phyloP scores from a whole-genome alignment of 1,140 invertebrate species.

The Leptinotarsa undecemlineata region DNA sequence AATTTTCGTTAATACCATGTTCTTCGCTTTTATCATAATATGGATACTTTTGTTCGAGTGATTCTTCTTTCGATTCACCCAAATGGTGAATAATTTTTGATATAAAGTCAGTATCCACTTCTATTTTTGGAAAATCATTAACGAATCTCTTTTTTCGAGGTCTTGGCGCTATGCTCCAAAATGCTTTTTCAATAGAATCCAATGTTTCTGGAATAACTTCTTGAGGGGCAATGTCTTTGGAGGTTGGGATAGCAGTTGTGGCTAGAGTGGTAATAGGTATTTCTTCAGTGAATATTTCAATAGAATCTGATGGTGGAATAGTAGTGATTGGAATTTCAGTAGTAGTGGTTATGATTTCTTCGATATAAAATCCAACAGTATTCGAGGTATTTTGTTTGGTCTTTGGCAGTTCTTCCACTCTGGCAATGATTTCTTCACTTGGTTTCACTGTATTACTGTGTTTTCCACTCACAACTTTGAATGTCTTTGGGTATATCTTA shows the following conservation, averaged over 20 bases:
- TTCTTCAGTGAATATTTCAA: conserved; percentile 17
- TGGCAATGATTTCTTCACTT: not conserved
- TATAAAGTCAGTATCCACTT: conserved; percentile 35
- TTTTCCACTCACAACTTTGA: not conserved
- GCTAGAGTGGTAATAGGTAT: conserved; percentile 13
- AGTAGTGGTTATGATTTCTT: conserved; percentile 23
- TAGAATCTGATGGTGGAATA: not conserved
- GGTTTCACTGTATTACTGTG: not conserved
- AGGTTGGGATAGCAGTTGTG: conserved; percentile 12
- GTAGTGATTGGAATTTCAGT: conserved; percentile 9
- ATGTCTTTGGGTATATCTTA: conserved; percentile 44
- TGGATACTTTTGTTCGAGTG: conserved; percentile 42
- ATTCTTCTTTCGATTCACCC: conserved; percentile 12
- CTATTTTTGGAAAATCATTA: conserved; percentile 34
- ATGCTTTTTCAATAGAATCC: conserved; percentile 8
- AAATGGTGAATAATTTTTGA: conserved; percentile 28
- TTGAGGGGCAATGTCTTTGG: not conserved
- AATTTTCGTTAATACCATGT: conserved; percentile 56
- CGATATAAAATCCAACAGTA: conserved; percentile 15
- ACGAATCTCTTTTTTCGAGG: conserved; percentile 28
- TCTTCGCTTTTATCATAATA: conserved; percentile 43
- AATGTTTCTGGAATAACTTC: not conserved
- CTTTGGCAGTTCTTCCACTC: conserved; percentile 14
- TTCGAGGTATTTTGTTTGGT: not conserved
- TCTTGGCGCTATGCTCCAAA: not conserved